Evolutionary conservation across 2,888 invertebrate genomes (phyloP).

Genomic region (Biston stratarius): DNA sequence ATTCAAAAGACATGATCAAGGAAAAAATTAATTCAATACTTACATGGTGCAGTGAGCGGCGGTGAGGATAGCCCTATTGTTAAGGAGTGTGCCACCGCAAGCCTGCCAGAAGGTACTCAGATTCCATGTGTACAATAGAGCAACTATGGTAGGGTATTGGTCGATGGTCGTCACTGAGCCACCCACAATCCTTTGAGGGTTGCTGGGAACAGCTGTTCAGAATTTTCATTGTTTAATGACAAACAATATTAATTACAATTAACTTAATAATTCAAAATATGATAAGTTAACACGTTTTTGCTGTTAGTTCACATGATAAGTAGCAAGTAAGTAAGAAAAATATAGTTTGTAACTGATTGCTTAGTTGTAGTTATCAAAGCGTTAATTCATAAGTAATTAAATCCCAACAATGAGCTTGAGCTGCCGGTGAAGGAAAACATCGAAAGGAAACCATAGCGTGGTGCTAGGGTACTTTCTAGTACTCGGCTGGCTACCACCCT

Average conservation of each 20-base stretch:
- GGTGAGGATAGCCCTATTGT: constrained; percentile 50
- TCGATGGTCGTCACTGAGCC: constrained; percentile 53
- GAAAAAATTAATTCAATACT: constrained; percentile 35
- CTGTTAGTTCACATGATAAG: too few relatives aligned
- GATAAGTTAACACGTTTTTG: too few relatives aligned
- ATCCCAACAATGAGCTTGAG: too few relatives aligned
- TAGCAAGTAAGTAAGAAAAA: too few relatives aligned
- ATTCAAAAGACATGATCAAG: not conserved
- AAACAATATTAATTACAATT: not conserved
- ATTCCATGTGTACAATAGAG: constrained; percentile 49
- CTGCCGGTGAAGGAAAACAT: too few relatives aligned
- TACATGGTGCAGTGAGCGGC: constrained; percentile 57
- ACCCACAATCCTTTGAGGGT: constrained; percentile 55
- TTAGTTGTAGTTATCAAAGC: too few relatives aligned
- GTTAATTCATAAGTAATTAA: too few relatives aligned
- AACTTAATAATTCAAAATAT: too few relatives aligned
- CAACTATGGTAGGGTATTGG: constrained; percentile 50
- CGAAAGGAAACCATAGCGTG: too few relatives aligned
- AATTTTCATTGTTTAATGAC: not conserved
- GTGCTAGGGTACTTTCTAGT: too few relatives aligned
- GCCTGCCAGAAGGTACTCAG: constrained; percentile 44
- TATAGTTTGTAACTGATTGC: too few relatives aligned
- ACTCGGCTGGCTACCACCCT: too few relatives aligned
- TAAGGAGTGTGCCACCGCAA: constrained; percentile 57
- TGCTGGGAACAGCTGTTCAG: constrained; percentile 46